Conservation (phyloP, 2,113 vertebrate species). For the Tragelaphus strepsiceros region DNA sequence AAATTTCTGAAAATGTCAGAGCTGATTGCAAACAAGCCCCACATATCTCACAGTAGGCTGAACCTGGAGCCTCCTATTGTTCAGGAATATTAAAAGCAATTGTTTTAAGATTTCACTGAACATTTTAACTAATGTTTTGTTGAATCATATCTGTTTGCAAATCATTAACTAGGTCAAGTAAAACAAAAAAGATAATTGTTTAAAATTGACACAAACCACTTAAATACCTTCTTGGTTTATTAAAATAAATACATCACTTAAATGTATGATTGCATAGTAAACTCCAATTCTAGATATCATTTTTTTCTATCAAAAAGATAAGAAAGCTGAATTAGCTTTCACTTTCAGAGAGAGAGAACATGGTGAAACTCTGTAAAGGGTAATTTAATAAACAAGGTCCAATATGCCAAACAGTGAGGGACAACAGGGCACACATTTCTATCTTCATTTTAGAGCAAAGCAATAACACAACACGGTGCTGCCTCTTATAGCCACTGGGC, state of each 20-base stretch:
- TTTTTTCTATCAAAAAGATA: not conserved
- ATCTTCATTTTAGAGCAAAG: slow-evolving; percentile 29
- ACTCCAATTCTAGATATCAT: not conserved
- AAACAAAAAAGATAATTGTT: slow-evolving; percentile 52
- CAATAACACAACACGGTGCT: not conserved
- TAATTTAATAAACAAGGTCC: slow-evolving; percentile 34
- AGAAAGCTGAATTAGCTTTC: slow-evolving; percentile 28
- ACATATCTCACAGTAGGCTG: slow-evolving; percentile 1
- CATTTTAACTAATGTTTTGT: slow-evolving; percentile 35
- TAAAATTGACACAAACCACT: slow-evolving; percentile 8
- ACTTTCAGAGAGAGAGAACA: not conserved
- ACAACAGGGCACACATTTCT: not conserved
- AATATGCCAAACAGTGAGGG: not conserved
- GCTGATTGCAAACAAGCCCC: not conserved
- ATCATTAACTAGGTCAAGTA: slow-evolving; percentile 35
- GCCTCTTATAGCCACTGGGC: not conserved
- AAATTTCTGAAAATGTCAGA: slow-evolving; percentile 43
- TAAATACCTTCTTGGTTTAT: slow-evolving; percentile 39
- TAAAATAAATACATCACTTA: slow-evolving; percentile 2
- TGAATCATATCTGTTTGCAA: slow-evolving; percentile 54
- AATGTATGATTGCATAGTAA: not conserved
- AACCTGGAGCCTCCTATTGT: not conserved
- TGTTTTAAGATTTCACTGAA: slow-evolving; percentile 22
- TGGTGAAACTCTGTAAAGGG: not conserved
- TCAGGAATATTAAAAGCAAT: slow-evolving; percentile 21